Evolutionary conservation across 2,888 invertebrate genomes (phyloP), one percentile per base, ranked within the genome.

Genomic region (Panopea generosa): DNA sequence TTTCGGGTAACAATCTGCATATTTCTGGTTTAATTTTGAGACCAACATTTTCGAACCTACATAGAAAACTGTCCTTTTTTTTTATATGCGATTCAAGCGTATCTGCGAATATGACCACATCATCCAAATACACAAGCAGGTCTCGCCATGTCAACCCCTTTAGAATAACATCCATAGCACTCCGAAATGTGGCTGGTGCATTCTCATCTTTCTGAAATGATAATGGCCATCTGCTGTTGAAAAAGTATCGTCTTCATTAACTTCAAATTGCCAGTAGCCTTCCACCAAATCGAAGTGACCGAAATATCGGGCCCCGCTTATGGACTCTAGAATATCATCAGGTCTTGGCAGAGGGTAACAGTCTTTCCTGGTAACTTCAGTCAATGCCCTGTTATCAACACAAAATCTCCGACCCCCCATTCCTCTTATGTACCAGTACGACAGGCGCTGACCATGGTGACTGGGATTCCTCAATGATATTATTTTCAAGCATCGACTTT

Each of bases 261-360:
- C 29, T 27, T 22, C 27, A 43, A 18, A 49, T 49, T 67, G 67
- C 67, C 57, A 67, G 33, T 67, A 67, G 18, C 78, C 74, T 7
- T 29, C 27, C 14, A 57, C 56, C 9, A 83, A 29, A 50, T 79
- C 77, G 4, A 68, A 22, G 0, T 56, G 59, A 9, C 61, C 61
- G 45, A 73, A 76, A 47, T 68, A 77, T 7, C 56, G 63, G 11
- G 74, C 53, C 33, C 61, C 62, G 6, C 62, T 66, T 47, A 78
- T 49, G n/a, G 52, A 53, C 7, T 33, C 59, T 9, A 82, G 24
- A 11, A 77, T 55, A 52, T 69, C 55, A 22, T 73, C 66, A 33
- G 65, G 65, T 16, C 60, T n/a, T 11, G 29, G 77, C 45, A 43
- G 69, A 27, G 52, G 75, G 66, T 56, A 71, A 29, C 49, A 47